A percentile compares a stretch with the other conserved stretches of the same genome.
Conservation (phyloP, 1,140 invertebrate species). For the Marisa cornuarietis region DNA sequence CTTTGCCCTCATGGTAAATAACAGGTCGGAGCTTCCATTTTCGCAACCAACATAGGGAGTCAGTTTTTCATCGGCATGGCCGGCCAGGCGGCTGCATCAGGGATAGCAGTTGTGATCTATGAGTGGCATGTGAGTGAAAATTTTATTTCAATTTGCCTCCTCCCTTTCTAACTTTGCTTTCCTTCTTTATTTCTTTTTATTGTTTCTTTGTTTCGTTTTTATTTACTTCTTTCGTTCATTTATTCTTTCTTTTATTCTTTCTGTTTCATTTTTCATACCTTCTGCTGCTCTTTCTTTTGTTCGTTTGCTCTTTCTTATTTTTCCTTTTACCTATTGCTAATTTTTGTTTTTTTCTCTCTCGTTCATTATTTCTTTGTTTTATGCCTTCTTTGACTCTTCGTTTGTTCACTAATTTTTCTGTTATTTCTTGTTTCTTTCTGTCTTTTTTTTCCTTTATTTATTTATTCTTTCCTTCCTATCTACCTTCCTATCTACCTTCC, state of each 20-base stretch:
- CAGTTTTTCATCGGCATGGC: constrained; percentile 71
- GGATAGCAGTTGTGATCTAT: constrained; percentile 67
- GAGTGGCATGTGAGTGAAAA: constrained; percentile 52
- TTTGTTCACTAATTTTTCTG: no score
- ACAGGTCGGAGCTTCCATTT: constrained; percentile 69
- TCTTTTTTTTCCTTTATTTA: background rate
- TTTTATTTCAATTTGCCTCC: no score
- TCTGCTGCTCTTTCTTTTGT: no score
- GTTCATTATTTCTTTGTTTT: background rate
- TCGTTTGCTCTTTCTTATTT: no score
- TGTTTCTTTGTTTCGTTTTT: background rate
- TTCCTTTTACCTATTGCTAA: no score
- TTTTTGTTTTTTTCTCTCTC: background rate
- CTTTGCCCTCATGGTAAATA: constrained; percentile 15
- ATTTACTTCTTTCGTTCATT: no score
- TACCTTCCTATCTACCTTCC: background rate
- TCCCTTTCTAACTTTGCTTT: no score
- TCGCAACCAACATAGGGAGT: constrained; percentile 71
- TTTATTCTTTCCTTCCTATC: background rate
- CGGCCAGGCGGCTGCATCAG: constrained; percentile 64
- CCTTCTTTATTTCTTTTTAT: no score
- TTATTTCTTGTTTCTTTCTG: background rate
- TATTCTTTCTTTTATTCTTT: background rate
- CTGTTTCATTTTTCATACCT: no score
- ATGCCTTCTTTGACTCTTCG: background rate